These are phyloP conservation scores for Aplidium turbinatum DNA, from an alignment of 23 tunicate species.

Conservation along the genomic window DNA sequence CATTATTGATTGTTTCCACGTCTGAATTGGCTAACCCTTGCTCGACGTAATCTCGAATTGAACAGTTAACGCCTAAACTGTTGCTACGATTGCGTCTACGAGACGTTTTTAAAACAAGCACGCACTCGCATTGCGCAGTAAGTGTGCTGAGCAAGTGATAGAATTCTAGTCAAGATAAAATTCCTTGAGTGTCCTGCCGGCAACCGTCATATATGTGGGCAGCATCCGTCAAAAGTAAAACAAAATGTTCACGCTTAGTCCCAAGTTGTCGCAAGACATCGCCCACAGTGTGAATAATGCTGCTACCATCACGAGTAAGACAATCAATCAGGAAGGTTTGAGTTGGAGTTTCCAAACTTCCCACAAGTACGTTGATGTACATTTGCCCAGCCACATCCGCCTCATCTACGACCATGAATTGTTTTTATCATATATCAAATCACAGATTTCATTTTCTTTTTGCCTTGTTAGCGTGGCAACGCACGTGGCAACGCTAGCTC, in stretches of 20 bases:
- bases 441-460: conserved; percentile 22
- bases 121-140: conserved; percentile 37
- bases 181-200: conserved; percentile 28
- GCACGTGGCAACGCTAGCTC: conserved; percentile 38
- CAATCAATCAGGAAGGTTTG: conserved; percentile 26
- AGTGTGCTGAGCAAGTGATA: conserved; percentile 38
- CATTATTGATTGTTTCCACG: conserved; percentile 30
- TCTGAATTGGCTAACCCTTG: conserved; percentile 27
- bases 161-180: conserved; percentile 1
- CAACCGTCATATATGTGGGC: conserved; percentile 27
- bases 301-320: conserved; percentile 23
- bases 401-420: conserved; percentile 12
- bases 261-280: conserved; percentile 42
- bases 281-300: conserved; percentile 40
- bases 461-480: conserved; percentile 13
- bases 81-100: conserved; percentile 20
- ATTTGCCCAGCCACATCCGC: conserved; percentile 18
- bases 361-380: conserved; percentile 27
- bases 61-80: conserved; percentile 28
- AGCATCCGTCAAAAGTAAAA: conserved; percentile 34
- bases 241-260: conserved; percentile 33
- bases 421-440: conserved; percentile 3
- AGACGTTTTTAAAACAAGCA: conserved; percentile 22
- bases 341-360: conserved; percentile 30
- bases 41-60: conserved; percentile 36